Base-by-base conservation (phyloP, 2,797 vertebrate species). In the Syngnathus acus region DNA sequence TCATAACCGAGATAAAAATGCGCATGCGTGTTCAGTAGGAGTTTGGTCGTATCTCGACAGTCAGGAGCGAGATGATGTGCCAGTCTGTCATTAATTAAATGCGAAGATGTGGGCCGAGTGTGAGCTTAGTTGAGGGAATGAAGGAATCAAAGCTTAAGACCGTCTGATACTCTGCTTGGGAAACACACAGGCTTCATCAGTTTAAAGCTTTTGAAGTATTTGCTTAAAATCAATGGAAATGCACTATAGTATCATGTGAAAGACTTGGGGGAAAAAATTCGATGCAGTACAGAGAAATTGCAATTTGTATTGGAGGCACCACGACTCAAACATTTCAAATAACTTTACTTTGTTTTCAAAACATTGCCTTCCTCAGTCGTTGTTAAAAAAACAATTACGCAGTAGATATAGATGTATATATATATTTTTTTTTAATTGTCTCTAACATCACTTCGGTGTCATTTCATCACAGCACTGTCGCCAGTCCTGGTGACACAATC, bases 11-110 rank as follows among this genome's bases (percentile, higher is more conserved):
- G 21, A 9, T 51, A 51, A 51, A 50, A 21, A 57, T 57, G 10
- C 40, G 14, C 50, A 51, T 16, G 38, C 10, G 59, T n/a, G 37
- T 39, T 59, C 37, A 42, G 59, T n/a, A 11, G 19, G 17, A n/a
- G 17, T 60, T 26, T 16, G 23, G 26, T 14, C 3, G 11, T 17
- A 57, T 38, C 5, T 14, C 17, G 57, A 59, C 38, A 72, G 73
- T 82, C 78, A 80, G 74, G 60, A 68, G 68, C 65, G 47, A 66
- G 75, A 68, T 81, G 65, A 77, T 76, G 65, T 75, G 65, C 84
- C 86, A 82, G 87, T 78, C 76, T 68, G 73, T 78, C 75, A 76
- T 86, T 87, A 88, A 89, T 87, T 87, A 84, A 86, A 88, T 62
- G 32, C 60, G 66, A 75, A 63, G 65, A 55, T 26, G 43, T 37